Conservation (phyloP, 2,797 vertebrate genomes). For the Salmo trutta region DNA sequence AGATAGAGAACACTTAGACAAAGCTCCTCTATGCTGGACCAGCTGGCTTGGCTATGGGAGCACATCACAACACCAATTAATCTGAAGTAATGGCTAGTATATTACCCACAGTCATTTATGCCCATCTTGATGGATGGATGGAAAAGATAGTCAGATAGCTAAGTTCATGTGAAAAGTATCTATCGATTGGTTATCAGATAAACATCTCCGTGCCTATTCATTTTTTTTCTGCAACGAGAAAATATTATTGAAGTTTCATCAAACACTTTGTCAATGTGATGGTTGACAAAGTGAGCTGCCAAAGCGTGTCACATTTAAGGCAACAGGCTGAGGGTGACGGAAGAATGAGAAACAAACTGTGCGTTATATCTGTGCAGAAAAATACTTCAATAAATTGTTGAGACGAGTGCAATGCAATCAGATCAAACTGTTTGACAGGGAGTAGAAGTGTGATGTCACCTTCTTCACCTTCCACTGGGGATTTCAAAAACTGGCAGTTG, state of each 20-base stretch:
- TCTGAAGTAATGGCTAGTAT: conserved; percentile 1
- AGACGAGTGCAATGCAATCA: neutral
- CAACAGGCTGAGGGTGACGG: neutral
- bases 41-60: neutral
- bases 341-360: neutral
- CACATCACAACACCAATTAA: neutral
- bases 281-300: conserved; percentile 8
- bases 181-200: conserved; percentile 24
- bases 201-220: neutral
- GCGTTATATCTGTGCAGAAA: too few relatives aligned
- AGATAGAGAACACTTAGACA: neutral
- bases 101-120: neutral
- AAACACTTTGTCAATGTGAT: conserved; percentile 8
- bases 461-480: neutral
- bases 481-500: neutral
- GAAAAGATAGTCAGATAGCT: conserved; percentile 6
- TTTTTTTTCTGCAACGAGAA: neutral
- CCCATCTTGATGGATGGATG: conserved; percentile 9
- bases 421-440: neutral
- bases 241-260: conserved; percentile 9
- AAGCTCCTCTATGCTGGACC: neutral
- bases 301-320: neutral
- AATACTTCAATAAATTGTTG: neutral
- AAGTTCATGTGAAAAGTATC: conserved; percentile 18
- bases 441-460: neutral